Percentiles rank a stretch among this genome's conserved stretches.
Conservation (phyloP, 2,113 vertebrate species). For the Lynx canadensis region DNA sequence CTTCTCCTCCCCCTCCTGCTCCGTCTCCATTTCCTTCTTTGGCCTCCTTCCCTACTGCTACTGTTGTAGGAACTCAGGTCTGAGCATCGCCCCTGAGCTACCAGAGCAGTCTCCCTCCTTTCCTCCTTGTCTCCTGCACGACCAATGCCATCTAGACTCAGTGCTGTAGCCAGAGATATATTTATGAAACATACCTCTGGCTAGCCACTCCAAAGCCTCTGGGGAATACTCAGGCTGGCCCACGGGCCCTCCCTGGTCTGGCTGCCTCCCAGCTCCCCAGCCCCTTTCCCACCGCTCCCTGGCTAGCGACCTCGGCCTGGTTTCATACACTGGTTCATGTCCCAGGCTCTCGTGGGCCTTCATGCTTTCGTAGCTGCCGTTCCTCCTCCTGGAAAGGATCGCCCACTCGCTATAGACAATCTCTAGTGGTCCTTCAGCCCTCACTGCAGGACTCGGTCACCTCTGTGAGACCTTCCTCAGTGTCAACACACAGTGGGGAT, state of each 20-base stretch:
- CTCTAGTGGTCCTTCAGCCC: not conserved
- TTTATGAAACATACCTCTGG: not conserved
- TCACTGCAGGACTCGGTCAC: not conserved
- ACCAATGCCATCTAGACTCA: not conserved
- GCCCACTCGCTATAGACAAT: not conserved
- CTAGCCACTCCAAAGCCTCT: not conserved
- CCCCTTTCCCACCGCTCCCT: not conserved
- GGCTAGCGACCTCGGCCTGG: not conserved
- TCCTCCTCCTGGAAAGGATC: not conserved
- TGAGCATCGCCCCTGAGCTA: not conserved
- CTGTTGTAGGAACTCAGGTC: not conserved
- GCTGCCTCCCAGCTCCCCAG: not conserved
- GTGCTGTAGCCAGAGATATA: not conserved
- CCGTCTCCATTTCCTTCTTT: not conserved
- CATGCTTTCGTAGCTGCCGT: not conserved
- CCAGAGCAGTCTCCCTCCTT: not conserved
- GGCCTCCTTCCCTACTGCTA: not conserved
- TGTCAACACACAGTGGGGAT: not conserved
- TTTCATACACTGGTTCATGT: not conserved
- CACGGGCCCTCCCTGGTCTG: not conserved
- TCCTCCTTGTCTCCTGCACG: not conserved
- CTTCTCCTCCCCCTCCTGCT: not conserved
- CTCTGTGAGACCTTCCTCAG: not conserved
- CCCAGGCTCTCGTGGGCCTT: not conserved
- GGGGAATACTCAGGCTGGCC: not conserved